Evolutionary conservation across 2,888 invertebrate species (phyloP), one percentile per base, ranked within the genome.

Genomic region (Tortricodes alternella): DNA sequence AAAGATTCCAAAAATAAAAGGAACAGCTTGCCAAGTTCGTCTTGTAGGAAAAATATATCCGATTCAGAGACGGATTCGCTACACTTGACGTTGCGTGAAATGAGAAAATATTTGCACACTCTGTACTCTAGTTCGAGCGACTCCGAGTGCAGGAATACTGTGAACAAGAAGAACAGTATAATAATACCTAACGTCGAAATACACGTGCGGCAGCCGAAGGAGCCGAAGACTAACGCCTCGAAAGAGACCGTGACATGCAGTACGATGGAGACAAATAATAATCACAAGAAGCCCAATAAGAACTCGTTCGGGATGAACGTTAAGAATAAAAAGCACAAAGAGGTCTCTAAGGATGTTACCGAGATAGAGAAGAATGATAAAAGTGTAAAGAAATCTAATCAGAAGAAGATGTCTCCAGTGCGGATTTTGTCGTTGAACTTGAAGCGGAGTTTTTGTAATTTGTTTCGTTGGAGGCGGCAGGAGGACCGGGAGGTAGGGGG

Each of bases 41-140:
- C 94, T 4, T 89, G 87, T 38, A 92, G 91, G 62, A 92, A 88
- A 62, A 89, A 81, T 63, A 68, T 72, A 18, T 85, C 91, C 11
- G 93, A 93, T 60, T 92, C 92, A 46, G 92, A 92, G 52, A 92
- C 92, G 2, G 96, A 96, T 76, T 85, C 89, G 2, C 93, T 96
- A 61, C 96, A 96, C 78, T 94, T 96, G 93, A 96, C 96, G 7
- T 84, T 97, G 55, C 94, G 95, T 67, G 96, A 96, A 85, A 96
- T 96, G 74, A 93, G 96, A 62, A 95, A 95, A 71, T 96, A 96
- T 79, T 91, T 96, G 70, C 95, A 96, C 65, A 96, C 95, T 5
- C 88, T 96, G 37, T 96, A 96, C 78, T 95, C 96, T 27, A 94
- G 94, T 79, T 94, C 94, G 41, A 94, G 94, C 70, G 94, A 95